These are phyloP conservation scores for Potorous gilbertii DNA, from an alignment of 2,797 vertebrate species.

Conservation along the genomic window DNA sequence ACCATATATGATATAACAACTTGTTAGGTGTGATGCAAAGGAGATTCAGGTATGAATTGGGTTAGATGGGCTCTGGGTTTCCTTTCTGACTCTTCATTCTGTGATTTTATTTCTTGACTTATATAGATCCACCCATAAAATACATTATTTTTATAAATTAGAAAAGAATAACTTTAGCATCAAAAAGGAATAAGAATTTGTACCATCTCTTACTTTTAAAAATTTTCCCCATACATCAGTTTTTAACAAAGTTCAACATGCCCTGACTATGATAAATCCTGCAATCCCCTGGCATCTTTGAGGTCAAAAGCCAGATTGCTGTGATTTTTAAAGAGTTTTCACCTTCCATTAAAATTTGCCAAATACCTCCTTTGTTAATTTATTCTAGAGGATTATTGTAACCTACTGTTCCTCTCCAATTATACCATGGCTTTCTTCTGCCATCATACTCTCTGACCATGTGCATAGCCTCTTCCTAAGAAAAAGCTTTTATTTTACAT, in stretches of 20 bases:
- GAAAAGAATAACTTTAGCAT: background rate
- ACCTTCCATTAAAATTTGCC: background rate
- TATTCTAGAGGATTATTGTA: background rate
- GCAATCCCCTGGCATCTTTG: background rate
- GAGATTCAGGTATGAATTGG: background rate
- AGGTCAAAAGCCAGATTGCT: background rate
- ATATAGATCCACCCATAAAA: background rate
- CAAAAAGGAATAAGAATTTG: background rate
- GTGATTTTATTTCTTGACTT: background rate
- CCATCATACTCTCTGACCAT: background rate
- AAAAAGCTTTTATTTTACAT: background rate
- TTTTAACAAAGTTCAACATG: background rate
- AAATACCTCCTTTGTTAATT: background rate
- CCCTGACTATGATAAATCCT: background rate
- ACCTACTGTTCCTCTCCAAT: background rate
- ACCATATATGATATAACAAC: background rate
- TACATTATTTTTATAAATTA: background rate
- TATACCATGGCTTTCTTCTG: background rate
- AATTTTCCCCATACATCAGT: background rate
- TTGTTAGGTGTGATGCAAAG: background rate
- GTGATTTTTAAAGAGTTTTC: background rate
- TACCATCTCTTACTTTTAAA: background rate
- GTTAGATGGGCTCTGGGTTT: background rate
- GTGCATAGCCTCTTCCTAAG: background rate
- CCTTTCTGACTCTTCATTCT: background rate